Base-by-base conservation (phyloP, 1,140 invertebrate genomes). In the Pteromalus puparum region DNA sequence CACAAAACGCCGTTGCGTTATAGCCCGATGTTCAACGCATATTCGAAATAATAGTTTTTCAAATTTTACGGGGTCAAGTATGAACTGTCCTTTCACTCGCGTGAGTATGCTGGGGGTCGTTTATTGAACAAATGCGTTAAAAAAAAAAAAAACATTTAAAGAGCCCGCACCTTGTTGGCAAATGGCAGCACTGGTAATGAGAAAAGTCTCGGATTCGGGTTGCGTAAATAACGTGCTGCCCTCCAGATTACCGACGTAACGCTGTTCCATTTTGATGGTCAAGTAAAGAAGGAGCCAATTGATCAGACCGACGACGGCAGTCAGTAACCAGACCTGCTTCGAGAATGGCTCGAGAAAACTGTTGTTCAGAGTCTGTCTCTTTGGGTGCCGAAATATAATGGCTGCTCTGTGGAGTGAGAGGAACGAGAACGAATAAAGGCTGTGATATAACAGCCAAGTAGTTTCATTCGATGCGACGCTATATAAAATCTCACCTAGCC, bases 361-460 rank as follows among this genome's bases (percentile, higher is more conserved):
- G 81, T 95, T 95, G 77, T 93, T 92, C 86, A 95, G 91, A 30
- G 94, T 93, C 87, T 92, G 94, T 2, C 92, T 93, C 83, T 94
- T 95, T 0, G 95, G 95, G 90, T 96, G 95, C 6, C 95, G 93
- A 84, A 96, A 95, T 53, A 96, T 94, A 85, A 96, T 95, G 75
- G 92, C 93, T 6, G 94, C 92, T 82, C 94, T 95, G 38, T 4
- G 67, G 30, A 34, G 3, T 5, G 30, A 34, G 30, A 5, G 30
- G 30, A 34, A 34, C 30, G 30, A 34, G 30, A 34, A 34, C 30
- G 30, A 34, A 34, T 34, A 34, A 4, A 5, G n/a, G n/a, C n/a
- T 5, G 30, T 2, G 30, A 34, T 34, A 34, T n/a, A n/a, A n/a
- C 38, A 7, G 10, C 7, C 6, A 7, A 42, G 38, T 7, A 42